These are phyloP conservation scores for Andrena chrysosceles DNA, from an alignment of 2,888 invertebrate species.

Conservation along the genomic window DNA sequence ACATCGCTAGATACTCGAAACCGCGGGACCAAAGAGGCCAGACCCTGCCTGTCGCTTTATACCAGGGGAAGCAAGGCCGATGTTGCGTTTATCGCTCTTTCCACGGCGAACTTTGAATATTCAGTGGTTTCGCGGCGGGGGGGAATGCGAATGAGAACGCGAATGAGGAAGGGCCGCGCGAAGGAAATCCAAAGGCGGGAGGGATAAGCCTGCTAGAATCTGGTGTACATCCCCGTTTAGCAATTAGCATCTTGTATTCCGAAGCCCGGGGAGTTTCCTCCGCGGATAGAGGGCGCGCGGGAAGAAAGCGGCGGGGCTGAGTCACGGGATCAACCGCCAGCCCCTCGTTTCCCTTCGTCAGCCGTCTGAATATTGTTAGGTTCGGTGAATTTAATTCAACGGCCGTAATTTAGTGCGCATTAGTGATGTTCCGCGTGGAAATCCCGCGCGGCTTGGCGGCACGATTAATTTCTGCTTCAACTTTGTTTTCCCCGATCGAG, in stretches of 20 bases:
- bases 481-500: constrained; percentile 5
- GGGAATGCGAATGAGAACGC: constrained; percentile 54
- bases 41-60: constrained; percentile 18
- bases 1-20: background rate
- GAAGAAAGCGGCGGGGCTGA: constrained; percentile 56
- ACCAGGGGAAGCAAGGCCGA: constrained; percentile 46
- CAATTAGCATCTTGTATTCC: constrained; percentile 79
- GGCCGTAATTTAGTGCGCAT: constrained; percentile 53
- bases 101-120: constrained; percentile 73
- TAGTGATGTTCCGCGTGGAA: constrained; percentile 47
- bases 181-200: constrained; percentile 54
- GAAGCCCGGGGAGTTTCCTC: constrained; percentile 67
- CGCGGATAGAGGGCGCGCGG: constrained; percentile 50
- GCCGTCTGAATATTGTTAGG: constrained; percentile 54
- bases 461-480: constrained; percentile 44
- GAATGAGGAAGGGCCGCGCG: constrained; percentile 45
- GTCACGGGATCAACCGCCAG: constrained; percentile 47
- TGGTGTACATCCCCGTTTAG: constrained; percentile 74
- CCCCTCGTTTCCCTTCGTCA: constrained; percentile 12
- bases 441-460: constrained; percentile 13
- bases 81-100: constrained; percentile 68
- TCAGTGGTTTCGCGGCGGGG: constrained; percentile 68
- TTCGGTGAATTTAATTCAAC: constrained; percentile 56
- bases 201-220: constrained; percentile 75
- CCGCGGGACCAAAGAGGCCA: background rate